phyloP scores from a whole-genome alignment of 2,113 vertebrate species.

The Tetrao urogallus region DNA sequence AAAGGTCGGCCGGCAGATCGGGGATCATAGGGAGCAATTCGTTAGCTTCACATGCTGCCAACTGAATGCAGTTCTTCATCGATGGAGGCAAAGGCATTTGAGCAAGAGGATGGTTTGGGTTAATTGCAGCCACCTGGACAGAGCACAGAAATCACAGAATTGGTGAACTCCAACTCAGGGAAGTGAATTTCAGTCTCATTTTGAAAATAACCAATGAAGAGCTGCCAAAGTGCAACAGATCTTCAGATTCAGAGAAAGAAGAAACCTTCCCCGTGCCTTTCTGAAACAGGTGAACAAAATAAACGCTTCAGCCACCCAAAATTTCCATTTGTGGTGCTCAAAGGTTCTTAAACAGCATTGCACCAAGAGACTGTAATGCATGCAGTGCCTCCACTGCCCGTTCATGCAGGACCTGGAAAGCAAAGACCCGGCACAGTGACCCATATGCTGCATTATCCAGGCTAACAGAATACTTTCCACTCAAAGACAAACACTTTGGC shows the following conservation, averaged over 20 bases:
- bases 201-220: neutral
- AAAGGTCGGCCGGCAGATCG: conserved; percentile 95
- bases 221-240: neutral
- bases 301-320: neutral
- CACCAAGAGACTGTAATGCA: neutral
- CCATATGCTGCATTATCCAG: rapidly evolving
- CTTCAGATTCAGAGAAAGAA: neutral
- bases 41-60: conserved; percentile 94
- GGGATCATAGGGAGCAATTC: conserved; percentile 98
- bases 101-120: conserved; percentile 95
- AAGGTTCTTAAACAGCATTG: neutral
- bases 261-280: neutral
- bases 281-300: neutral
- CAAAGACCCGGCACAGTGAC: neutral
- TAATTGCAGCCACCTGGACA: conserved; percentile 94
- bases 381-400: neutral
- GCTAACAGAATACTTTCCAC: neutral
- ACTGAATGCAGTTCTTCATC: conserved; percentile 99
- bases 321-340: neutral
- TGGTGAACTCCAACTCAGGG: neutral
- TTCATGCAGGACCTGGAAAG: neutral
- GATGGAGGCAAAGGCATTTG: conserved; percentile 97
- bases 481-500: neutral
- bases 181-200: neutral
- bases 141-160: neutral